phyloP scores from a whole-genome alignment of 2,888 invertebrate species.

The Himalopsyche anomala region DNA sequence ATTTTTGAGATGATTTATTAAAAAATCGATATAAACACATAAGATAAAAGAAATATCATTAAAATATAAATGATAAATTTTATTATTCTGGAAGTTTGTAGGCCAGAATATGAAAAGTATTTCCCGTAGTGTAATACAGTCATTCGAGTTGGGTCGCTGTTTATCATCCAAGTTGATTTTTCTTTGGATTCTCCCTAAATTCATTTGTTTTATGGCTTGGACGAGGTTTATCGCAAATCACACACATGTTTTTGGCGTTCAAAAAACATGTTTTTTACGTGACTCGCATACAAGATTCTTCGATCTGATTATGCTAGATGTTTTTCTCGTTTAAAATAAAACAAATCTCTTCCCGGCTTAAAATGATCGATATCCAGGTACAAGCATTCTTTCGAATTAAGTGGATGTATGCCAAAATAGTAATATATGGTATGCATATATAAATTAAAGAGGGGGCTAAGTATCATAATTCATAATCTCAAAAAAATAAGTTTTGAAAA shows the following conservation, averaged over 20 bases:
- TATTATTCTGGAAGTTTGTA: conserved; percentile 5
- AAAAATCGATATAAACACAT: too few relatives aligned
- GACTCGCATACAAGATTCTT: conserved; percentile 43
- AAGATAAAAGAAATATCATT: too few relatives aligned
- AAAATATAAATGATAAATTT: not conserved
- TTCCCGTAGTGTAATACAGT: conserved; percentile 24
- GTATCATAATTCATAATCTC: too few relatives aligned
- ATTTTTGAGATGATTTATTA: too few relatives aligned
- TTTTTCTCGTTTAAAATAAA: not conserved
- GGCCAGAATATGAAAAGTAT: conserved; percentile 4
- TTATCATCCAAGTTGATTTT: conserved; percentile 41
- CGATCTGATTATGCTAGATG: conserved; percentile 13
- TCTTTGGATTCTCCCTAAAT: conserved; percentile 29
- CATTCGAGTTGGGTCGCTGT: conserved; percentile 8
- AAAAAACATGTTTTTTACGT: conserved; percentile 50
- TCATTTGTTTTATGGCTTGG: conserved; percentile 50
- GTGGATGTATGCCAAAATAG: too few relatives aligned
- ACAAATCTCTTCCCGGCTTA: not conserved
- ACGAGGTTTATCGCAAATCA: conserved; percentile 53
- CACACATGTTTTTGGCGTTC: conserved; percentile 53
- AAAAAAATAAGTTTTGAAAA: too few relatives aligned
- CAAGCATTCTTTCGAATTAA: too few relatives aligned
- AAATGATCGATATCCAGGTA: too few relatives aligned
- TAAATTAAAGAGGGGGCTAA: too few relatives aligned
- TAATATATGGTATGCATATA: too few relatives aligned